Evolutionary conservation across 2,888 invertebrate species (phyloP).

Genomic region (Phasia obesa): DNA sequence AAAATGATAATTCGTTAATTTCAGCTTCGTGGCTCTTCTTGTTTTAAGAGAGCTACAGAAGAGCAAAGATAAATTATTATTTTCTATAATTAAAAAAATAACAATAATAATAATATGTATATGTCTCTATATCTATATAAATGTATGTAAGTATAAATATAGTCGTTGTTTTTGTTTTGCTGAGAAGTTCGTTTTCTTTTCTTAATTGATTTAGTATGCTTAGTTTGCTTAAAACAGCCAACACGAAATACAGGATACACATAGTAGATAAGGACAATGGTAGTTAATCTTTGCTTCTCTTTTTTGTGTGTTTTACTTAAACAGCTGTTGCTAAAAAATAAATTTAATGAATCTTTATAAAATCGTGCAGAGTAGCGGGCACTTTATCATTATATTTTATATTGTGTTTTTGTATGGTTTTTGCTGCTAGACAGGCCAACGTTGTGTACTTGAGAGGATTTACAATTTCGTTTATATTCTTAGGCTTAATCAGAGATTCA

Average conservation of each 20-base stretch:
- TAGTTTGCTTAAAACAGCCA: slow-evolving; percentile 55
- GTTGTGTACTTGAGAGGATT: slow-evolving; percentile 91
- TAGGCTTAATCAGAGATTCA: slow-evolving; percentile 86
- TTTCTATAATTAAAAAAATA: slow-evolving; percentile 29
- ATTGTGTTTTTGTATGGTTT: slow-evolving; percentile 88
- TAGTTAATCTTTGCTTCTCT: slow-evolving; percentile 4
- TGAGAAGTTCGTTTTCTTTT: slow-evolving; percentile 24
- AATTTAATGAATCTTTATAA: slow-evolving; percentile 81
- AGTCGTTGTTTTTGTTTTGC: slow-evolving; percentile 41
- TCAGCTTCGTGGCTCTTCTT: slow-evolving; percentile 53
- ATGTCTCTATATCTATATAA: slow-evolving; percentile 42
- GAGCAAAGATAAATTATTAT: slow-evolving; percentile 17
- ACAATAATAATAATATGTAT: too few species aligned
- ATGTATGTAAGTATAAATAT: slow-evolving; percentile 28
- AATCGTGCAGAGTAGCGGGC: slow-evolving; percentile 84
- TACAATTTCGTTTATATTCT: slow-evolving; percentile 86
- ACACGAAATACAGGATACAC: slow-evolving; percentile 33
- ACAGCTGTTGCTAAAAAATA: slow-evolving; percentile 20
- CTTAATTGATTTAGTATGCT: slow-evolving; percentile 18
- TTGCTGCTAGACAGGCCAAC: slow-evolving; percentile 93
- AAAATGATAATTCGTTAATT: slow-evolving; percentile 52
- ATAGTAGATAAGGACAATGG: slow-evolving; percentile 15
- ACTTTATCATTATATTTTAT: slow-evolving; percentile 86
- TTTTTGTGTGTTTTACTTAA: neutral
- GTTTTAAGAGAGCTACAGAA: slow-evolving; percentile 6